Percentiles rank a stretch among this genome's conserved stretches.
phyloP scores from a whole-genome alignment of 2,797 vertebrate species.

The Ceyx erithaca region DNA sequence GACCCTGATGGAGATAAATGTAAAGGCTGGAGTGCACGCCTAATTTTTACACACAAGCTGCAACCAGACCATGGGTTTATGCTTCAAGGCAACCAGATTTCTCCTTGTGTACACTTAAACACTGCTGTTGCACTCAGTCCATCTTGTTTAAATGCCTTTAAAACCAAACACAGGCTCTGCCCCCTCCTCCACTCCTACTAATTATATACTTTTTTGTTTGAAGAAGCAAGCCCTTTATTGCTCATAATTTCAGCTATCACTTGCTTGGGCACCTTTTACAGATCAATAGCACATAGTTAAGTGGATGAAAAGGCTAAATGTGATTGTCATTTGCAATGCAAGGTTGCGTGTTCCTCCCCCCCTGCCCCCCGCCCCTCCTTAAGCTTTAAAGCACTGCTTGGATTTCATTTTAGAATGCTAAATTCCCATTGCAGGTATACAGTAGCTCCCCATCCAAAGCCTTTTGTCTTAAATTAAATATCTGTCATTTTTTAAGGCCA shows the following conservation, averaged over 20 bases:
- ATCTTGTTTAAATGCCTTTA: constrained; percentile 62
- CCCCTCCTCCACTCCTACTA: constrained; percentile 50
- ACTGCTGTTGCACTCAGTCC: constrained; percentile 38
- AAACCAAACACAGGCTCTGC: constrained; percentile 55
- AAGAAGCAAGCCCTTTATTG: constrained; percentile 73
- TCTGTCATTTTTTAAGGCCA: constrained; percentile 69
- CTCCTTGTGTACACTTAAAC: constrained; percentile 3
- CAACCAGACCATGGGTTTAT: constrained; percentile 49
- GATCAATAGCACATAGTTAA: constrained; percentile 78
- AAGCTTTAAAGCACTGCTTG: constrained; percentile 51
- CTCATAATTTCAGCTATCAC: constrained; percentile 76
- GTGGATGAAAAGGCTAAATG: constrained; percentile 78
- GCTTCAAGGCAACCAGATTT: constrained; percentile 59
- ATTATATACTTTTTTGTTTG: constrained; percentile 76
- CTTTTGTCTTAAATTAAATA: constrained; percentile 73
- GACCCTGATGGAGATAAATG: constrained; percentile 60
- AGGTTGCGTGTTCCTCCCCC: neutral
- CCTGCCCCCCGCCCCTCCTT: neutral
- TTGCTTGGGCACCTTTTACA: constrained; percentile 70
- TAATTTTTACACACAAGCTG: constrained; percentile 52
- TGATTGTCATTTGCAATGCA: constrained; percentile 77
- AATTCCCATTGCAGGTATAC: constrained; percentile 57
- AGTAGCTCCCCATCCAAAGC: constrained; percentile 33
- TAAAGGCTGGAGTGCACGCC: constrained; percentile 19
- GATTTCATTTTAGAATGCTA: constrained; percentile 64